Conservation (phyloP, 2,797 vertebrate genomes). For the Clarias platycephalus region DNA sequence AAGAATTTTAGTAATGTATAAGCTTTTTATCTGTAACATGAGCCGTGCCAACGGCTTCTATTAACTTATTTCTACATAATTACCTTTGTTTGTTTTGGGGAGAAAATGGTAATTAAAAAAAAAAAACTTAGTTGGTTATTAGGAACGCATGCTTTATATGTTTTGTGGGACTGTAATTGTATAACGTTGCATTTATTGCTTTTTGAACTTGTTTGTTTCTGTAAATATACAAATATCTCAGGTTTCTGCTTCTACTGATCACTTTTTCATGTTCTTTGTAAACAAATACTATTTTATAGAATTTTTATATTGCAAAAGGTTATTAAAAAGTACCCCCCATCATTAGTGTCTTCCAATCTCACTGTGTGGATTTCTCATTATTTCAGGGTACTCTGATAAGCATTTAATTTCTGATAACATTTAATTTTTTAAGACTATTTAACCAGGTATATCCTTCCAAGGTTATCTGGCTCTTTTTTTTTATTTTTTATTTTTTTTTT, state of each 20-base stretch:
- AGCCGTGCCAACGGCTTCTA: not conserved
- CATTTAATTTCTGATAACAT: too few relatives aligned
- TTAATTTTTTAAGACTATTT: too few relatives aligned
- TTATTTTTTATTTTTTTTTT: too few relatives aligned
- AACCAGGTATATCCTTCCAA: too few relatives aligned
- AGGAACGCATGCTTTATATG: not conserved
- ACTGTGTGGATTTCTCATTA: not conserved
- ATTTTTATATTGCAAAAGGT: not conserved
- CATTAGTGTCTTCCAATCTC: not conserved
- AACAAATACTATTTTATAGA: not conserved
- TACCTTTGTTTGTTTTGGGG: not conserved
- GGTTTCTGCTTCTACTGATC: not conserved
- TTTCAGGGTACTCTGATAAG: not conserved
- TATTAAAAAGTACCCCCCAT: not conserved
- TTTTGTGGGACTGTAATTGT: not conserved
- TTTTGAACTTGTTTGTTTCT: conserved; percentile 2
- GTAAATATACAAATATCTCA: not conserved
- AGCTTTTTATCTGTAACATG: not conserved
- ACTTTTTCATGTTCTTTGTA: not conserved
- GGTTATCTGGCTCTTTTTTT: too few relatives aligned
- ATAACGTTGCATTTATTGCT: not conserved
- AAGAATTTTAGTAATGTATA: not conserved
- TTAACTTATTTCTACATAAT: conserved; percentile 32
- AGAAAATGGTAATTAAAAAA: not conserved
- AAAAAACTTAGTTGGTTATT: not conserved